Evolutionary conservation across 1,140 invertebrate genomes (phyloP).

Genomic region (Drosophila carrolli): DNA sequence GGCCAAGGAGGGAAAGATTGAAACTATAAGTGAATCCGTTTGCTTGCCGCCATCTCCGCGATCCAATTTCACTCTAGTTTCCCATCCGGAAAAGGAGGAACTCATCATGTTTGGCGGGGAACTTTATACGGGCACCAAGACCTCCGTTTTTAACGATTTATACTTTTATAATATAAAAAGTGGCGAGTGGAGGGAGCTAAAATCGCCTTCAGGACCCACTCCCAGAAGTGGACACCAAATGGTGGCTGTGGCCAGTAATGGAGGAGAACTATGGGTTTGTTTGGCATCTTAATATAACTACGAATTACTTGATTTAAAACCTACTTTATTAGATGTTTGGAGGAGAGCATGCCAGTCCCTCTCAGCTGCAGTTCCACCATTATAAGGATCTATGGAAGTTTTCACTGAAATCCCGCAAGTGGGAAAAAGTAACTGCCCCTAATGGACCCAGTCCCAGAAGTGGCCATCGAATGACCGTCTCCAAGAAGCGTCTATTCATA

Average conservation of each 20-base stretch:
- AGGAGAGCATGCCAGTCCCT: conserved; percentile 95
- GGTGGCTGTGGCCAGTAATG: conserved; percentile 89
- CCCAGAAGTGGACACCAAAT: conserved; percentile 95
- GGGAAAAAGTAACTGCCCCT: conserved; percentile 91
- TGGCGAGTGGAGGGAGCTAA: conserved; percentile 92
- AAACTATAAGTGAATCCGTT: conserved; percentile 89
- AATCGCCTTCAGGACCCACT: conserved; percentile 92
- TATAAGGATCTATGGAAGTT: conserved; percentile 97
- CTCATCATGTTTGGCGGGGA: conserved; percentile 96
- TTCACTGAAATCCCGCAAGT: conserved; percentile 90
- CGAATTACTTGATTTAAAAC: neutral
- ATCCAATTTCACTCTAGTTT: conserved; percentile 91
- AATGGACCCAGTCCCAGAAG: conserved; percentile 93
- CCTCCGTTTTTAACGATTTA: conserved; percentile 93
- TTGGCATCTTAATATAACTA: neutral
- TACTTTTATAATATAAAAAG: conserved; percentile 93
- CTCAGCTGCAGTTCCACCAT: conserved; percentile 96
- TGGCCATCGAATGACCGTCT: conserved; percentile 94
- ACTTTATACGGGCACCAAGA: conserved; percentile 95
- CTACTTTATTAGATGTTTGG: conserved; percentile 90
- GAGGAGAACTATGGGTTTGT: conserved; percentile 88
- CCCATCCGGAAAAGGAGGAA: conserved; percentile 94
- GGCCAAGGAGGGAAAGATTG: conserved; percentile 89
- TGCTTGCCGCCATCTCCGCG: conserved; percentile 89
- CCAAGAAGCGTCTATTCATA: conserved; percentile 91